Evolutionary conservation across 2,888 invertebrate genomes (phyloP).

Genomic region (Clunio marinus): DNA sequence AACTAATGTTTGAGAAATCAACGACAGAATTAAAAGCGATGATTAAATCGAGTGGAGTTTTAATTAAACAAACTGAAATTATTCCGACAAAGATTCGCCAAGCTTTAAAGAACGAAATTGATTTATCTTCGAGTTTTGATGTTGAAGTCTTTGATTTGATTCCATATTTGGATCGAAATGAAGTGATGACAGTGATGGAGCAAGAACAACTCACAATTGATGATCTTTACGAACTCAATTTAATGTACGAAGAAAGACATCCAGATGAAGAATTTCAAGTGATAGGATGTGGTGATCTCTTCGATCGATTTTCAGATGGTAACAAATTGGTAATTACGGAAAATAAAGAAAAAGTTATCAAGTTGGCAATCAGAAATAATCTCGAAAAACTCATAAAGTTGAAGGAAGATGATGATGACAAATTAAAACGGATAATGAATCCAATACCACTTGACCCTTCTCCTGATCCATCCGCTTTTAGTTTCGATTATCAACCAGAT

Average conservation of each 20-base stretch:
- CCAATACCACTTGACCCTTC: constrained; percentile 45
- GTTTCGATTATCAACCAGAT: constrained; percentile 82
- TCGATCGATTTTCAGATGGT: constrained; percentile 50
- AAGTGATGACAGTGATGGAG: constrained; percentile 33
- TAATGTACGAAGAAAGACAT: constrained; percentile 2
- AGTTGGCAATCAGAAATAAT: constrained; percentile 23
- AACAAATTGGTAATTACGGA: constrained; percentile 35
- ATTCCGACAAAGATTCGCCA: constrained; percentile 41
- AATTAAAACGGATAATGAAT: not conserved
- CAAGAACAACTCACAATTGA: constrained; percentile 10
- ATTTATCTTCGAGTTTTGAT: not conserved
- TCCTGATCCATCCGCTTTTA: constrained; percentile 54
- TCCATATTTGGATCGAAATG: constrained; percentile 42
- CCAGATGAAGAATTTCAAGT: constrained; percentile 45
- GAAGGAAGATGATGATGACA: not conserved
- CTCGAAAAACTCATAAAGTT: constrained; percentile 3
- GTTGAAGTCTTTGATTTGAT: constrained; percentile 40
- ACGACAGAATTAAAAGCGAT: constrained; percentile 45
- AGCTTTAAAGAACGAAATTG: not conserved
- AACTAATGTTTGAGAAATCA: constrained; percentile 45
- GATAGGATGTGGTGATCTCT: constrained; percentile 48
- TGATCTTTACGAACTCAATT: constrained; percentile 26
- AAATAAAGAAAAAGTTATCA: constrained; percentile 38
- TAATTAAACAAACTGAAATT: constrained; percentile 45
- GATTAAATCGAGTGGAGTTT: constrained; percentile 47